These are phyloP conservation scores for Stramonita haemastoma DNA, from an alignment of 2,888 invertebrate genomes.

Conservation along the genomic window DNA sequence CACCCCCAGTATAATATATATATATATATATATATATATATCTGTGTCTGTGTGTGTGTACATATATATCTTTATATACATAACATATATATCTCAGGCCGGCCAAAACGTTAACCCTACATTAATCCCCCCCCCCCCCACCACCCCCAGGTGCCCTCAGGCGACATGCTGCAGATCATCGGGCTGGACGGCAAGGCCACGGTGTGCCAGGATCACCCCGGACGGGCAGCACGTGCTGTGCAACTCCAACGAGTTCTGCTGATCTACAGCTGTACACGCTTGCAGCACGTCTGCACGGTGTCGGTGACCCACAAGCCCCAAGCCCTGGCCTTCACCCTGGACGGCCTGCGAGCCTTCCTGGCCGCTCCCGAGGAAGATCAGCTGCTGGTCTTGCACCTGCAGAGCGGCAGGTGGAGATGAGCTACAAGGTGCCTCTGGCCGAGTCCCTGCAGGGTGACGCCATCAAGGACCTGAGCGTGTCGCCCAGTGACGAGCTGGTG, in stretches of 20 bases:
- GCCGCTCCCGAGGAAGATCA: constrained; percentile 63
- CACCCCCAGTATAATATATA: too few species aligned
- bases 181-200: constrained; percentile 67
- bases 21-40: neutral
- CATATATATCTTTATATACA: neutral
- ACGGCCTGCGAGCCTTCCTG: constrained; percentile 67
- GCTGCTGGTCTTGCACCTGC: constrained; percentile 69
- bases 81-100: neutral
- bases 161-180: constrained; percentile 69
- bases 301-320: constrained; percentile 64
- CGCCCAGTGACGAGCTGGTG: constrained; percentile 63
- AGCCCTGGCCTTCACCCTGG: constrained; percentile 64
- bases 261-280: constrained; percentile 67
- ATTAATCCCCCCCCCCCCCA: too few species aligned
- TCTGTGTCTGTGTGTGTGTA: neutral
- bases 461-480: constrained; percentile 53
- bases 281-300: constrained; percentile 65
- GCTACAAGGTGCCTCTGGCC: constrained; percentile 25
- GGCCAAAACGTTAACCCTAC: too few species aligned
- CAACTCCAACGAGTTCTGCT: constrained; percentile 70
- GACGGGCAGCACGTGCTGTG: constrained; percentile 70
- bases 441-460: constrained; percentile 31
- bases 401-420: constrained; percentile 46
- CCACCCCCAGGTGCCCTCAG: constrained; percentile 46
- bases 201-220: constrained; percentile 69